Evolutionary conservation across 35 echinoderm and acorn worm species (phyloP), one percentile per base, ranked within the genome.

Genomic region (Lytechinus variegatus): DNA sequence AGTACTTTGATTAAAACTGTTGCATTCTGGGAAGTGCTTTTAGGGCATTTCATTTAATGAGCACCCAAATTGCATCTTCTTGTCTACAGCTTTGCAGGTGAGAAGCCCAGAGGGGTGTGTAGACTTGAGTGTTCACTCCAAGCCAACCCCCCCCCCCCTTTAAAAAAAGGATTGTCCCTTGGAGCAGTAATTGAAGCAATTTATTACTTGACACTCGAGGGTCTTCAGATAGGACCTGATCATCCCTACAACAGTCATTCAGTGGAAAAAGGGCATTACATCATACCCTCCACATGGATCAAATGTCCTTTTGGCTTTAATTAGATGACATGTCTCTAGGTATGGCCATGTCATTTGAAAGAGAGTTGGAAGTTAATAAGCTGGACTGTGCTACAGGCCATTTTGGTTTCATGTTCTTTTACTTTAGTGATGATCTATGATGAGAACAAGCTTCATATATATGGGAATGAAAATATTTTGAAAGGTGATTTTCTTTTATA

Each of bases 1-100:
- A 16, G 66, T 79, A 24, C 66, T 24, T 79, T 7, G 66, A 79
- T 79, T 79, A 79, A 79, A 79, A 79, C 66, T 79, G 66, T 79
- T 79, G 66, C 66, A 54, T 91, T 11, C 28, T 91, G 89, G 89
- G 44, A 52, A 53, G 44, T 91, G 89, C 44, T 53, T 7, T 4
- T 8, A 44, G 33, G 28, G 54, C 44, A 91, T 52, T 53, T 27
- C 54, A 91, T 91, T 54, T 91, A 52, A 91, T 91, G 44, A 91
- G 54, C 5, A 91, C 54, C 27, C n/a, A 54, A 52, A 53, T 91
- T 8, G n/a, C 44, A 44, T 91, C 19, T 54, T 53, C 89, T 29
- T 44, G 89, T 91, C 54, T 91, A 91, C 89, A 91, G 89, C 89
- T 91, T 91, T 91, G n/a, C 89, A 91, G 54, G 54, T 91, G 44